These are phyloP conservation scores for Octomys mimax DNA, from an alignment of 2,797 vertebrate genomes.

Conservation along the genomic window DNA sequence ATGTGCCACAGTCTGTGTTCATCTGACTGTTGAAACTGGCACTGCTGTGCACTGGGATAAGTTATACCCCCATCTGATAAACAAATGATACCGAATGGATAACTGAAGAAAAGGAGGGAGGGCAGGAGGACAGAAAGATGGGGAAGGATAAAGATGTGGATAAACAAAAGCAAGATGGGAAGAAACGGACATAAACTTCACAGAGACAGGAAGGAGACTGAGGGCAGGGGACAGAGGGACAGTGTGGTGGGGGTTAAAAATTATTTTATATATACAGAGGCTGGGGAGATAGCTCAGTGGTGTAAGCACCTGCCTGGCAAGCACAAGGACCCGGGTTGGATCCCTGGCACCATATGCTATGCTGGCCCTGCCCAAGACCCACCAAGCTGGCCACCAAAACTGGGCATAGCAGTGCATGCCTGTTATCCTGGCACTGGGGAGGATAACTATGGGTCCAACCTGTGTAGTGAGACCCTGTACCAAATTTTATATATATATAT, in stretches of 20 bases:
- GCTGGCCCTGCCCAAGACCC: too few relatives aligned
- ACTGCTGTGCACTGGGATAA: not conserved
- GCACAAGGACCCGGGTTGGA: too few relatives aligned
- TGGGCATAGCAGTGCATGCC: too few relatives aligned
- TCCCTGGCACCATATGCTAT: too few relatives aligned
- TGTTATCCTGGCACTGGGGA: too few relatives aligned
- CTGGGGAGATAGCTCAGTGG: too few relatives aligned
- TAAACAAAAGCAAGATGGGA: not conserved
- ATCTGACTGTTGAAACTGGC: not conserved
- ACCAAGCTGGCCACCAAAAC: too few relatives aligned
- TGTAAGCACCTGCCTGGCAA: too few relatives aligned
- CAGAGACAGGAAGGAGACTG: not conserved
- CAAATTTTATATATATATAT: too few relatives aligned
- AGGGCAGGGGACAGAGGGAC: not conserved
- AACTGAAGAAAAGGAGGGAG: not conserved
- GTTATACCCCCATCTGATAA: not conserved
- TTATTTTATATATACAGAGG: not conserved
- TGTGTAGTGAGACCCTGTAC: too few relatives aligned
- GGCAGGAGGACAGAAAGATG: not conserved
- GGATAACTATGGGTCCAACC: too few relatives aligned
- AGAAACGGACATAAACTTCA: not conserved
- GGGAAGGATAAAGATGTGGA: too few relatives aligned
- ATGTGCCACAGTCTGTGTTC: not conserved
- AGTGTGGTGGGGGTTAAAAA: not conserved
- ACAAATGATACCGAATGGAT: not conserved